A percentile compares a stretch with the other conserved stretches of the same genome.
phyloP scores from a whole-genome alignment of 2,888 invertebrate genomes.

The Caenorhabditis wallacei region DNA sequence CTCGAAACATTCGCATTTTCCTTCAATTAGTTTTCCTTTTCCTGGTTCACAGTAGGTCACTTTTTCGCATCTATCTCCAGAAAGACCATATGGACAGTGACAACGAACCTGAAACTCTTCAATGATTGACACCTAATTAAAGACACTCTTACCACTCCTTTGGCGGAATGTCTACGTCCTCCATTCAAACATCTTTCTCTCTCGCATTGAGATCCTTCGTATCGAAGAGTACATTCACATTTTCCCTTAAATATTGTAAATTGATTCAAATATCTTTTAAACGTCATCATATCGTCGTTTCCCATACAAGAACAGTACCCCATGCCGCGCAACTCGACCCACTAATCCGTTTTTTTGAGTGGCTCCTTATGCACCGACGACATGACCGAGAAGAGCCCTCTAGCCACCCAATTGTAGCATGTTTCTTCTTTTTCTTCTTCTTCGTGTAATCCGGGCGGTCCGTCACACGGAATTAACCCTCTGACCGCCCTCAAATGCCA shows the following conservation, averaged over 20 bases:
- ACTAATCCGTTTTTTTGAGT: slow-evolving; percentile 63
- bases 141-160: slow-evolving; percentile 57
- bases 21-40: slow-evolving; percentile 73
- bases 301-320: slow-evolving; percentile 44
- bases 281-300: slow-evolving; percentile 6
- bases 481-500: slow-evolving; percentile 41
- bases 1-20: slow-evolving; percentile 73
- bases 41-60: slow-evolving; percentile 74
- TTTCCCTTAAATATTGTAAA: slow-evolving; percentile 64
- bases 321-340: slow-evolving; percentile 61
- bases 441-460: slow-evolving; percentile 57
- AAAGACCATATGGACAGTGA: slow-evolving; percentile 73
- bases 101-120: slow-evolving; percentile 61
- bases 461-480: slow-evolving; percentile 54
- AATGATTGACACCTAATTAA: neutral
- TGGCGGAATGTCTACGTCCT: slow-evolving; percentile 65
- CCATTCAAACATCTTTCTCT: slow-evolving; percentile 72
- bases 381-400: slow-evolving; percentile 55
- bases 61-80: slow-evolving; percentile 73
- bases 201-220: slow-evolving; percentile 71
- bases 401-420: slow-evolving; percentile 53
- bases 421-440: slow-evolving; percentile 29
- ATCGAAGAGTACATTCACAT: slow-evolving; percentile 73
- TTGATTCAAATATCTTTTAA: slow-evolving; percentile 1
- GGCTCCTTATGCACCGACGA: slow-evolving; percentile 60